A percentile compares a stretch with the other conserved stretches of the same genome.
These are phyloP conservation scores for Cyphomyrus discorhynchus DNA, from an alignment of 2,113 vertebrate species.

Conservation along the genomic window DNA sequence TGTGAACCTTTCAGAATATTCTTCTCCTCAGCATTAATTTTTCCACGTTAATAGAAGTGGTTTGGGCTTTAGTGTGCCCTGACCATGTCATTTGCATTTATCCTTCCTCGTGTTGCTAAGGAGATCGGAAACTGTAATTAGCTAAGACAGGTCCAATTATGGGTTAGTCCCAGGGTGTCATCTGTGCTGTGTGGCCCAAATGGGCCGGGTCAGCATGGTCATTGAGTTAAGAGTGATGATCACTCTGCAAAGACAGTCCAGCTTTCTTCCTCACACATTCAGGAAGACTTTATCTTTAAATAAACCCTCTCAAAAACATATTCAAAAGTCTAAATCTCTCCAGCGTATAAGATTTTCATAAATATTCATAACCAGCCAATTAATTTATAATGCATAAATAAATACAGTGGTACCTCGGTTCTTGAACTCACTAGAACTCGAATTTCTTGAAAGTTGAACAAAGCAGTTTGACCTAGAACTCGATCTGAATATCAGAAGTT, in stretches of 20 bases:
- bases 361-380: background rate
- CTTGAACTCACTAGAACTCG: no score
- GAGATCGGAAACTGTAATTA: slow-evolving; percentile 30
- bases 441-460: no score
- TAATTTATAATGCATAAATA: background rate
- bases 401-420: no score
- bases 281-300: background rate
- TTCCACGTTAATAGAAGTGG: slow-evolving; percentile 7
- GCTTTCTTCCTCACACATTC: background rate
- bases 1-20: slow-evolving; percentile 1
- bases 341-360: background rate
- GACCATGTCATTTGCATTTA: slow-evolving; percentile 8
- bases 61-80: slow-evolving; percentile 12
- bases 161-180: slow-evolving; percentile 22
- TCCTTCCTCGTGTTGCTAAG: slow-evolving; percentile 24
- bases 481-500: no score
- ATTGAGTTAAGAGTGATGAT: background rate
- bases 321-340: background rate
- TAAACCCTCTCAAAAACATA: background rate
- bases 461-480: no score
- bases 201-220: background rate
- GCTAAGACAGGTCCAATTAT: slow-evolving; percentile 29
- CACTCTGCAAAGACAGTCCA: background rate
- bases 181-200: background rate
- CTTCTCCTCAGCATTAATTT: slow-evolving; percentile 15